A percentile compares a stretch with the other conserved stretches of the same genome.
Evolutionary conservation across 2,113 vertebrate genomes (phyloP).

Genomic region (Ariopsis seemanni): DNA sequence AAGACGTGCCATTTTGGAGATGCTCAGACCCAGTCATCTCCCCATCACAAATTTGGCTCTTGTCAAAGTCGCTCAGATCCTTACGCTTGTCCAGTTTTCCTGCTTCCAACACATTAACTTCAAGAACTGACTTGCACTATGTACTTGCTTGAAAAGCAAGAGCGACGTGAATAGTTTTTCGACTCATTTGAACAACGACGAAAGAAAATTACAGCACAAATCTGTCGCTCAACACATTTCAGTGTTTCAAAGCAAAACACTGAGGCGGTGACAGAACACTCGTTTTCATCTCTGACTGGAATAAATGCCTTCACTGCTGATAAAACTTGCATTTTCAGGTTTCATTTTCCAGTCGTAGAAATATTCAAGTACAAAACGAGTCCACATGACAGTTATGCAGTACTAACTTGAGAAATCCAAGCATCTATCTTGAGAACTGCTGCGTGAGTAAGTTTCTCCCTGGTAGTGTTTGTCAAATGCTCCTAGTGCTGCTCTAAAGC

Average conservation of each 20-base stretch:
- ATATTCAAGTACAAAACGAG: not conserved
- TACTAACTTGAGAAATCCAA: not conserved
- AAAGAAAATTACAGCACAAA: not conserved
- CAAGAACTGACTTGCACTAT: no score
- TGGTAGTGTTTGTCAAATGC: not conserved
- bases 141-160: no score
- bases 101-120: no score
- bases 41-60: no score
- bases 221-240: not conserved
- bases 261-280: not conserved
- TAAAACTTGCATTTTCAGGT: not conserved
- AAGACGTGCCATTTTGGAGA: no score
- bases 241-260: not conserved
- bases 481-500: not conserved
- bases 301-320: not conserved
- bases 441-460: not conserved
- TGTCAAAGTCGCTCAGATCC: no score
- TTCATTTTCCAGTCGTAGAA: not conserved
- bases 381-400: not conserved
- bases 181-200: not conserved
- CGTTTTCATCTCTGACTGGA: not conserved
- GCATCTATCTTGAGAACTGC: not conserved
- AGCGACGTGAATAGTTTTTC: not conserved
- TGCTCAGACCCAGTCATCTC: no score
- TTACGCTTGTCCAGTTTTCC: no score